Conservation (phyloP, 1,140 invertebrate species). For the Apis florea region DNA sequence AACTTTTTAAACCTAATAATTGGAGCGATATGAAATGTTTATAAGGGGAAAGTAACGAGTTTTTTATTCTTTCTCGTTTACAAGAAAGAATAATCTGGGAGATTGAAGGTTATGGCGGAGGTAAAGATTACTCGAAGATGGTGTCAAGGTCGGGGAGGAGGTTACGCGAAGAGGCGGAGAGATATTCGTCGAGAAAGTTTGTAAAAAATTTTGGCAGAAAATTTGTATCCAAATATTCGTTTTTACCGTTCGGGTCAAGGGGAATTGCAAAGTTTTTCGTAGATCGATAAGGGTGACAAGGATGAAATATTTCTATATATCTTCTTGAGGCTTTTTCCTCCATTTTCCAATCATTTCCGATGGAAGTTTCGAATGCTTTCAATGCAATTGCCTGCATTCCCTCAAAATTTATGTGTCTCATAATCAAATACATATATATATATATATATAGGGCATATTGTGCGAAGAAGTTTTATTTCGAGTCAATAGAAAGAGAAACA, state of each 20-base stretch:
- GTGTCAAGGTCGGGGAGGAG: background rate
- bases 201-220: background rate
- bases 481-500: too few relatives aligned
- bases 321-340: background rate
- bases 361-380: background rate
- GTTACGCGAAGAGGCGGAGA: background rate
- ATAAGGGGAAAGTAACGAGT: too few relatives aligned
- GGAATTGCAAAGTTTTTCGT: slow-evolving; percentile 4
- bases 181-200: background rate
- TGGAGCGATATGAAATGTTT: too few relatives aligned
- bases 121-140: too few relatives aligned
- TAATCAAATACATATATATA: background rate
- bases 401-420: background rate
- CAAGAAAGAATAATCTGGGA: too few relatives aligned
- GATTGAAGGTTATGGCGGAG: too few relatives aligned
- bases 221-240: slow-evolving; percentile 4
- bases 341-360: background rate
- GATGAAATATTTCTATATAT: background rate
- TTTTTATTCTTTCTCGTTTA: too few relatives aligned
- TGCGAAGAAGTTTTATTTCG: too few relatives aligned
- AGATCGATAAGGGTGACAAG: slow-evolving; percentile 1
- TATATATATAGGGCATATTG: background rate
- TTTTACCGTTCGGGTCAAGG: slow-evolving; percentile 2
- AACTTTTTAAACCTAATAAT: too few relatives aligned
- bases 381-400: background rate